Evolutionary conservation across 2,113 vertebrate species (phyloP).

Genomic region (Leptobrachium ailaonicum): DNA sequence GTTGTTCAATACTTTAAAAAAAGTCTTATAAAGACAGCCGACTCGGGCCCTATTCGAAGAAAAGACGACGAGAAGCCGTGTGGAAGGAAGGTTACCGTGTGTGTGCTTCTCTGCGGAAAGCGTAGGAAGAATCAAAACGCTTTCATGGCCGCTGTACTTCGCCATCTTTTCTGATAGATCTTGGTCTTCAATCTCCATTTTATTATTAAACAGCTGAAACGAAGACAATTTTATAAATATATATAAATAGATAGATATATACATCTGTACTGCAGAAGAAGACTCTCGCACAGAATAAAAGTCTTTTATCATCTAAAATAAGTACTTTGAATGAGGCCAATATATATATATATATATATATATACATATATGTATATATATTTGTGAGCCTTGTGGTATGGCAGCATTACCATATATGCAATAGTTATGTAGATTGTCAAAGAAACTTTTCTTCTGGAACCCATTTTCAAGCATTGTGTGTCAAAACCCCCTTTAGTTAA

Average conservation of each 20-base stretch:
- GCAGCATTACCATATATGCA: conserved; percentile 94
- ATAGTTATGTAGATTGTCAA: conserved; percentile 88
- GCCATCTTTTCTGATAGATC: conserved; percentile 67
- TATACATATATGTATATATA: conserved; percentile 82
- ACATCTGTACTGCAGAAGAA: conserved; percentile 60
- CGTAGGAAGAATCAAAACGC: conserved; percentile 54
- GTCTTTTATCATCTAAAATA: conserved; percentile 64
- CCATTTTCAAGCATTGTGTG: conserved; percentile 84
- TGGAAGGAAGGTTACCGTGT: conserved; percentile 60
- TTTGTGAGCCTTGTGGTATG: conserved; percentile 82
- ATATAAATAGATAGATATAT: not conserved
- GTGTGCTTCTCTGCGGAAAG: conserved; percentile 62
- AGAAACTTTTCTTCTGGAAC: conserved; percentile 78
- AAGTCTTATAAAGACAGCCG: conserved; percentile 88
- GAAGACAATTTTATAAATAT: conserved; percentile 69
- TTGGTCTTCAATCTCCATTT: conserved; percentile 72
- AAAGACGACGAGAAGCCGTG: conserved; percentile 55
- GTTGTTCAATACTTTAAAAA: conserved; percentile 80
- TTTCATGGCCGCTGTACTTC: conserved; percentile 63
- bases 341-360: conserved; percentile 78
- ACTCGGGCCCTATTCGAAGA: conserved; percentile 81
- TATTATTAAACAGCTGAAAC: conserved; percentile 70
- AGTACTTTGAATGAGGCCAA: conserved; percentile 75
- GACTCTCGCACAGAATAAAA: conserved; percentile 68
- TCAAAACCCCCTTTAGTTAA: conserved; percentile 81